Base-by-base conservation (phyloP, 2,113 vertebrate species). In the Prinia subflava region DNA sequence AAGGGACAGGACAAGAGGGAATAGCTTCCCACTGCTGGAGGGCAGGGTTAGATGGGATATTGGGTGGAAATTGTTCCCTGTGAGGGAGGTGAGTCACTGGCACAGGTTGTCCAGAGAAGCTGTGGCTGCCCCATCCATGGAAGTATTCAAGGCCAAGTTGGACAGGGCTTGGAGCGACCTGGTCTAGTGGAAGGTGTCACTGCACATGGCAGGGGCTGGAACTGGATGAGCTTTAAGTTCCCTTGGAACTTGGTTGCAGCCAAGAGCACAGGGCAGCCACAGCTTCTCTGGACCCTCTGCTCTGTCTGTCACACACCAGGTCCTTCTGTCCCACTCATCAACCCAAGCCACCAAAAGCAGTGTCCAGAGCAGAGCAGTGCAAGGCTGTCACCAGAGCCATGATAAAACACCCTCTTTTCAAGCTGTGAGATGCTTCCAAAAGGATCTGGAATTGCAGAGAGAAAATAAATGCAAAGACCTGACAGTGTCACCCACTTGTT, bases 261-360 rank as follows among this genome's bases (percentile, higher is more conserved):
- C 63, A 37, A 59, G 53, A 62, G 14, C 12, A 31, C 13, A n/a
- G 21, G 18, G 8, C 55, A 76, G 55, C 41, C 63, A 69, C 25
- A 53, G n/a, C 14, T 55, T n/a, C 30, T 31, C 55, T 33, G 19
- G 25, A 25, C 47, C 35, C 56, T 55, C 41, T 13, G 25, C 78
- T 83, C 42, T 42, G 50, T 28, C 35, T 39, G 8, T 2, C n/a
- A 33, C 30, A 33, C 3, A 0, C 33, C 0, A 0, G 27, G 17
- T 62, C 74, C 28, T 52, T 33, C 2, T 7, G 30, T 41, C 21
- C 57, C 9, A 7, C 62, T 69, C 55, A 59, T 23, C 64, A 37
- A 60, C 15, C 63, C 28, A 19, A 28, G 28, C 6, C 46, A 10
- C 24, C 46, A 6, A 23, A 35, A 76, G 52, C 69, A 56, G 28